Evolutionary conservation across 2,113 vertebrate genomes (phyloP).

Genomic region (Labrus mixtus): DNA sequence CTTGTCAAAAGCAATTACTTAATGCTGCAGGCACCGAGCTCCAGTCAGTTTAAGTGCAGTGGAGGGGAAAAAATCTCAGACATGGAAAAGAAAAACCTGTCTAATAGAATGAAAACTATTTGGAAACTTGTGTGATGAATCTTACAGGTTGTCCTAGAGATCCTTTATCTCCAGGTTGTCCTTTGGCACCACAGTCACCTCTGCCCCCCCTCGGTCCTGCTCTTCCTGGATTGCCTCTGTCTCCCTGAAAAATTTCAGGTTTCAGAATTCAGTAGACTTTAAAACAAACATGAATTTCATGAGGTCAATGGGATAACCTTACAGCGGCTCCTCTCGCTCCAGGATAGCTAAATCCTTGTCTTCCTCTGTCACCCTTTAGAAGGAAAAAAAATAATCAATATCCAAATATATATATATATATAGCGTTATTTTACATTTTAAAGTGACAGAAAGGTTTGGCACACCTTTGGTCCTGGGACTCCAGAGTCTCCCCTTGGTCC

Average conservation of each 20-base stretch:
- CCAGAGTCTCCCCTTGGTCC: constrained; percentile 68
- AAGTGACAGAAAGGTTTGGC: not conserved
- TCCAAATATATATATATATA: too few species aligned
- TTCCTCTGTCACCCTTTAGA: constrained; percentile 90
- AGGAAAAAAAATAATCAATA: constrained; percentile 7
- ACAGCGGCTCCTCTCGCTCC: constrained; percentile 90
- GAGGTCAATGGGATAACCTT: constrained; percentile 24
- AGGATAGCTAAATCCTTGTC: constrained; percentile 91
- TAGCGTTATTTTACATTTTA: not conserved
- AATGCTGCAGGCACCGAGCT: not conserved
- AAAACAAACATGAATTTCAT: not conserved
- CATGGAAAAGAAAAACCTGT: not conserved
- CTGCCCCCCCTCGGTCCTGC: constrained; percentile 88
- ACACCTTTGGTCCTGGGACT: constrained; percentile 55
- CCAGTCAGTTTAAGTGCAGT: not conserved
- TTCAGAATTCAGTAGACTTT: not conserved
- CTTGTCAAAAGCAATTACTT: not conserved
- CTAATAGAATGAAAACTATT: not conserved
- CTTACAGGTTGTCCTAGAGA: constrained; percentile 87
- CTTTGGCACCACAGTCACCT: constrained; percentile 92
- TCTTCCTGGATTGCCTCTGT: constrained; percentile 87
- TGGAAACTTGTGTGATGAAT: not conserved
- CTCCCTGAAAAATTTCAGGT: constrained; percentile 86
- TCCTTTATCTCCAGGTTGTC: constrained; percentile 87
- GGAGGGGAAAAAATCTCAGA: too few species aligned